Conservation (phyloP, 2,113 vertebrate genomes). For the Melospiza georgiana region DNA sequence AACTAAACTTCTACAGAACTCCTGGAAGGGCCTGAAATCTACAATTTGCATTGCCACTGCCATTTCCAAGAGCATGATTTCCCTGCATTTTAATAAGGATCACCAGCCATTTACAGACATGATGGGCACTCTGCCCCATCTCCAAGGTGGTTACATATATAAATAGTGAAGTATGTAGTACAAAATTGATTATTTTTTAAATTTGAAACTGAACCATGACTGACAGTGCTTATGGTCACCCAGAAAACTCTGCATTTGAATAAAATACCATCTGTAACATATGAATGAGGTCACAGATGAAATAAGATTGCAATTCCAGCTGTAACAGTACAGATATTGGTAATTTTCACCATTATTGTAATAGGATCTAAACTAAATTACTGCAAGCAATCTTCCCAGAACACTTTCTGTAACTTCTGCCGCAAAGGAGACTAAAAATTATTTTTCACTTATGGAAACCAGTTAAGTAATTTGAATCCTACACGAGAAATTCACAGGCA, state of each 20-base stretch:
- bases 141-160: not conserved
- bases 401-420: not conserved
- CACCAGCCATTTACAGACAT: not conserved
- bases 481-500: not conserved
- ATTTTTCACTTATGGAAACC: not conserved
- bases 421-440: not conserved
- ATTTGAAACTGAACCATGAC: not conserved
- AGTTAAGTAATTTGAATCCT: not conserved
- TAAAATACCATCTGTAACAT: not conserved
- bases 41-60: not conserved
- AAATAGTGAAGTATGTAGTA: not conserved
- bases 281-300: not conserved
- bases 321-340: not conserved
- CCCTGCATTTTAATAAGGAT: not conserved
- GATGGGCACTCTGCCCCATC: not conserved
- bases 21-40: not conserved
- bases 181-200: fast-evolving
- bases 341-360: not conserved
- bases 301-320: not conserved
- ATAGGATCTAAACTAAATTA: not conserved
- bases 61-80: not conserved
- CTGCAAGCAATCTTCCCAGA: not conserved
- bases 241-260: not conserved
- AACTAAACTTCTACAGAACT: not conserved
- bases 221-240: not conserved